phyloP scores from a whole-genome alignment of 1,140 invertebrate genomes.

The Dendrolimus kikuchii region DNA sequence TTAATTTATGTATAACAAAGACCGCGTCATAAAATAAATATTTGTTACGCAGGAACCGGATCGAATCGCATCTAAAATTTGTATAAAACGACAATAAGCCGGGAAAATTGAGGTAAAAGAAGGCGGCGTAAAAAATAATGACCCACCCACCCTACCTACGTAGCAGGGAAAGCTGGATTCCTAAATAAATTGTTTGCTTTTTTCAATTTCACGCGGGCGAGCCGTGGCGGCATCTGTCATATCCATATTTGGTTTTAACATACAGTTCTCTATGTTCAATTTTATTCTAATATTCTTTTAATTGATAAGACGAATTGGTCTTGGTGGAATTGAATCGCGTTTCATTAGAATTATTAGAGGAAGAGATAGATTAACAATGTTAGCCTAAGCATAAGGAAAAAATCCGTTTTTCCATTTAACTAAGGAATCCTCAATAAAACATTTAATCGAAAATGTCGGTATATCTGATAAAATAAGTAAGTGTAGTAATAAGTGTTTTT shows the following conservation, averaged over 20 bases:
- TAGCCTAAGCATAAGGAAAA: too few species aligned
- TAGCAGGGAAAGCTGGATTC: conserved; percentile 26
- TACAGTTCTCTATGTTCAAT: too few species aligned
- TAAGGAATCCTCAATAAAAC: too few species aligned
- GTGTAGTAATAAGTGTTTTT: too few species aligned
- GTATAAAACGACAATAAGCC: conserved; percentile 53
- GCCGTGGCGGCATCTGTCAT: conserved; percentile 3
- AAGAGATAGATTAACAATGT: too few species aligned
- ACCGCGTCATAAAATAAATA: conserved; percentile 23
- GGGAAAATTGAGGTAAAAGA: conserved; percentile 52
- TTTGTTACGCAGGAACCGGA: conserved; percentile 31
- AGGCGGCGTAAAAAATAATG: conserved; percentile 59
- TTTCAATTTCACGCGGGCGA: conserved; percentile 49
- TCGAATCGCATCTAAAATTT: conserved; percentile 37
- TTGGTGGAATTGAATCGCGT: background rate
- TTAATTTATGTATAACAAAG: too few species aligned
- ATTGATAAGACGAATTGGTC: too few species aligned
- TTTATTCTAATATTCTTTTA: too few species aligned
- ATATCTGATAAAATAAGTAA: too few species aligned
- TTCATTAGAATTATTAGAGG: background rate
- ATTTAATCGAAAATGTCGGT: too few species aligned
- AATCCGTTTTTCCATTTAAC: too few species aligned
- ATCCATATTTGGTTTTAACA: background rate
- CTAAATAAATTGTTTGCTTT: conserved; percentile 56
- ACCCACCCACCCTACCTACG: conserved; percentile 19